Base-by-base conservation (phyloP, 1,140 invertebrate species). In the Macrocentrus cingulum region DNA sequence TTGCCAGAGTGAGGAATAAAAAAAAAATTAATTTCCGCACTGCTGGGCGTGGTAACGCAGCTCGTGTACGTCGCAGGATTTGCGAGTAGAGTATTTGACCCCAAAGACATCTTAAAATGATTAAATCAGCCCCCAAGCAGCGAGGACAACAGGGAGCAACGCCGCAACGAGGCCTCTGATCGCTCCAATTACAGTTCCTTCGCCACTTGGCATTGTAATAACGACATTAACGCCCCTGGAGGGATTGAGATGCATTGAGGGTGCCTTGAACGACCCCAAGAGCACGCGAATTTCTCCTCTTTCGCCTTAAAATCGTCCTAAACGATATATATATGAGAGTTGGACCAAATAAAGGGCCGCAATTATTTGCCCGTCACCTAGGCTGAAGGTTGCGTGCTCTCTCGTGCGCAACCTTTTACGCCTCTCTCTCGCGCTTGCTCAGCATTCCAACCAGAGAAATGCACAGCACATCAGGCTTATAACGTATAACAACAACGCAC, bases 211-310 rank as follows among this genome's bases (percentile, higher is more conserved):
- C 49, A 51, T 36, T 51, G 49, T 51, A 51, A 51, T 51, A 51
- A 51, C 32, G 49, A 51, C 11, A 51, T 51, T 51, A 51, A 37
- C 49, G 19, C 49, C 49, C 45, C 22, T n/a, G n/a, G 19, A 18
- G 42, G 18, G 42, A 18, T 6, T 22, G 32, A 51, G 9, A 19
- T 18, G 13, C 49, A 13, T 15, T 32, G 36, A 51, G 49, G 49
- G 49, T 51, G 16, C 49, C 37, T 51, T 13, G 11, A 34, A n/a
- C 16, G 22, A 36, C 32, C 49, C 49, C 49, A 9, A 20, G 29
- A 11, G 34, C 7, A 7, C 18, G 13, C 46, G 11, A 15, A 49
- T 32, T 32, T 15, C 19, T 32, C 8, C 13, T 15, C 42, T 45
- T 11, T 45, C n/a, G n/a, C n/a, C n/a, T n/a, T n/a, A n/a, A n/a